phyloP scores from a whole-genome alignment of 2,797 vertebrate genomes.

The Helarctos malayanus region DNA sequence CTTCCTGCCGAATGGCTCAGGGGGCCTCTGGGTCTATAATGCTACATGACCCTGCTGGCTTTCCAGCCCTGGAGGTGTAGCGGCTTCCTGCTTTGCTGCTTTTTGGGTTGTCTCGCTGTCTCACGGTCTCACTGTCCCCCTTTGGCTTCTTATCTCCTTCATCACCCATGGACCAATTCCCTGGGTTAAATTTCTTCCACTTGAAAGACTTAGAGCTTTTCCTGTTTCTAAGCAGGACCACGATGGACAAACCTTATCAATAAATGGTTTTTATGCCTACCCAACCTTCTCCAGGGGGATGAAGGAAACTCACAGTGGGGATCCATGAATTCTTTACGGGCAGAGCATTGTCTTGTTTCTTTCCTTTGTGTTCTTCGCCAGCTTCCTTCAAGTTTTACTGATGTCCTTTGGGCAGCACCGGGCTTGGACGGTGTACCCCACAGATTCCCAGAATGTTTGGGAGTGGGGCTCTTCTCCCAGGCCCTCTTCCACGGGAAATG shows the following conservation, averaged over 20 bases:
- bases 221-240: not conserved
- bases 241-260: not conserved
- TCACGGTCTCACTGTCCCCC: not conserved
- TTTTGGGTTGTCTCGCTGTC: not conserved
- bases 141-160: not conserved
- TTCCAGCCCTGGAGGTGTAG: not conserved
- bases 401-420: not conserved
- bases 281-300: not conserved
- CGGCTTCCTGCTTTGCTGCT: not conserved
- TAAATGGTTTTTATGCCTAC: not conserved
- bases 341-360: not conserved
- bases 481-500: not conserved
- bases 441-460: not conserved
- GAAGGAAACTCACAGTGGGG: not conserved
- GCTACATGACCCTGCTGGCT: not conserved
- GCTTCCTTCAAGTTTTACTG: not conserved
- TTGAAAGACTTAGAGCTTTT: conserved; percentile 36
- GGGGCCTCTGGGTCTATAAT: not conserved
- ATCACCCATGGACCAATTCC: not conserved
- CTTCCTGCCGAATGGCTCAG: not conserved
- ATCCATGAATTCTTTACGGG: not conserved
- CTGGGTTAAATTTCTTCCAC: conserved; percentile 2
- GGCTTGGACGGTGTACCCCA: not conserved
- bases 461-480: not conserved
- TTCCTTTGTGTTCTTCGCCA: not conserved